Base-by-base conservation (phyloP, 2,797 vertebrate species). In the Acanthornis magna region DNA sequence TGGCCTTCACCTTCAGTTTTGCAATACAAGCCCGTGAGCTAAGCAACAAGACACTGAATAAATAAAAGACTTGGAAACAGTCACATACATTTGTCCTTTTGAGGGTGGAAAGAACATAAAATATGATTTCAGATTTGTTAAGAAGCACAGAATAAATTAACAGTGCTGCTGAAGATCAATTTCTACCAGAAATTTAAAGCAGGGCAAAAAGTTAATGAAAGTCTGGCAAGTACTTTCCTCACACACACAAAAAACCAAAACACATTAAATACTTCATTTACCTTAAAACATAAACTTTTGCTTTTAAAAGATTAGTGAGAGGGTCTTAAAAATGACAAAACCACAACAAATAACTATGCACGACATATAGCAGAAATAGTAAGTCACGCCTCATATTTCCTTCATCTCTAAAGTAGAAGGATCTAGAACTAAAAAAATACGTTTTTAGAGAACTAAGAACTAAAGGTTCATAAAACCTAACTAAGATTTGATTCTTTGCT, bases 101-200 rank as follows among this genome's bases (percentile, higher is more conserved):
- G 15, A 57, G 26, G 8, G 10, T 1, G 70, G 16, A 71, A 80
- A 74, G 9, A 3, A 22, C n/a, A 45, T 34, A 30, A 68, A 72
- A 4, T 38, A 29, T 9, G 0, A 62, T 30, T 75, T 61, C 26
- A 54, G 32, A 18, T 47, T 38, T 54, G 1, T 65, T 61, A 70
- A 57, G 18, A 43, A 54, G 11, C 8, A 47, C 3, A 40, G 19
- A 11, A 62, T 20, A 58, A 80, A 62, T 34, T 32, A 61, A 45
- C 10, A 29, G 13, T 11, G 4, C 29, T 60, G 61, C 4, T 36
- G 36, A 20, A 80, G 14, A 1, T 12, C 0, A 34, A 11, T 47
- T 79, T 78, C 50, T 32, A 40, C 7, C 8, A 81, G 73, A 78
- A 65, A 74, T 60, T 71, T 48, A 53, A 94, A 81, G 1, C 11